Percentiles rank a stretch among this genome's conserved stretches.
Conservation (phyloP, 2,888 invertebrate species). For the Pheosia tremula region DNA sequence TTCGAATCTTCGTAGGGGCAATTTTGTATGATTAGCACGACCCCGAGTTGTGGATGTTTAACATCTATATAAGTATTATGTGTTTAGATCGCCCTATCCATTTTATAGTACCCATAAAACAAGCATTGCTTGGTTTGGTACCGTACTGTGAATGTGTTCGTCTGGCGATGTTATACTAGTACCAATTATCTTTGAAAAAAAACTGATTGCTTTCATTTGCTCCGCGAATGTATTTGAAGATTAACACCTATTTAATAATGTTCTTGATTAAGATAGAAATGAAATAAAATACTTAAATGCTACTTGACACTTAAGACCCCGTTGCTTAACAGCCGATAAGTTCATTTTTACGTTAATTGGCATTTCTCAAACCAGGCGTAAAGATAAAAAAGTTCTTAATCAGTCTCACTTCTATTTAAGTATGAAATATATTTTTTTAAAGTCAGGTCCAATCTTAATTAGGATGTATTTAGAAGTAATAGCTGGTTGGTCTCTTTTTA, state of each 20-base stretch:
- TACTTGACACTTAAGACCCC: neutral
- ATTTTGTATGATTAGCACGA: no score
- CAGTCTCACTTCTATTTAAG: conserved; percentile 1
- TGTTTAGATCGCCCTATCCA: no score
- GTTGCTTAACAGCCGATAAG: neutral
- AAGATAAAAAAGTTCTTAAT: neutral
- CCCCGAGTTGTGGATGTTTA: no score
- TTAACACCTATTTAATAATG: neutral
- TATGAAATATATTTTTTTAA: neutral
- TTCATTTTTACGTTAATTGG: neutral
- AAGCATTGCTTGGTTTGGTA: no score
- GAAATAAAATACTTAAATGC: neutral
- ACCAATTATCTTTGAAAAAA: neutral
- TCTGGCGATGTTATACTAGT: no score
- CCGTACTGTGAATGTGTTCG: no score
- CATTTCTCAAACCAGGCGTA: conserved; percentile 1
- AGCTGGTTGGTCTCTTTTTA: neutral
- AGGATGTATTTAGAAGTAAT: neutral
- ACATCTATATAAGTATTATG: no score
- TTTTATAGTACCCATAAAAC: no score
- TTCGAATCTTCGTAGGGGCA: no score
- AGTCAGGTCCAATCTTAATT: neutral
- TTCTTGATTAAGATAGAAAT: neutral
- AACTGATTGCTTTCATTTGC: neutral
- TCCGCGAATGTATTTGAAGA: neutral